Conservation (phyloP, 2,888 invertebrate species). For the Hydraecia micacea region DNA sequence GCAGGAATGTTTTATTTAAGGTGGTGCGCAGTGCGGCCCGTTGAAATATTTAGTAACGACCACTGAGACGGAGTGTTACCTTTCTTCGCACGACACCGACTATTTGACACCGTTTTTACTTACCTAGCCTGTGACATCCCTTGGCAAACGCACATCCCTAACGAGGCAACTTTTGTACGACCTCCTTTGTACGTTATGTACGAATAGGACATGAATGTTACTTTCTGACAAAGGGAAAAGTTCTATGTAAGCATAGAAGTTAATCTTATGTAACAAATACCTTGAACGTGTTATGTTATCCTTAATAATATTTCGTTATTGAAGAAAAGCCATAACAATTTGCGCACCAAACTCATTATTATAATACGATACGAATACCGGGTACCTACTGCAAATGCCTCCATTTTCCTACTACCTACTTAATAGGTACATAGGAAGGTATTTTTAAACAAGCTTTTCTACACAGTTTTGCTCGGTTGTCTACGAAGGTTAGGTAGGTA, state of each 20-base stretch:
- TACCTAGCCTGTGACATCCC: conserved; percentile 45
- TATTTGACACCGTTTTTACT: conserved; percentile 68
- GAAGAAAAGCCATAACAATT: neutral
- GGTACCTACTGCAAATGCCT: neutral
- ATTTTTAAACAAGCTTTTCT: neutral
- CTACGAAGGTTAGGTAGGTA: neutral
- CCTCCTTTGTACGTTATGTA: conserved; percentile 34
- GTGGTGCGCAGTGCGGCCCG: conserved; percentile 83
- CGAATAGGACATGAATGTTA: conserved; percentile 17
- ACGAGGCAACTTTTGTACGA: conserved; percentile 35
- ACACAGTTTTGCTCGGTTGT: neutral
- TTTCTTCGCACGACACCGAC: conserved; percentile 66
- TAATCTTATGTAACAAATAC: conserved; percentile 9
- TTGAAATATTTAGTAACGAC: conserved; percentile 85
- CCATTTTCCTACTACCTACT: neutral
- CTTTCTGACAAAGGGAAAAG: conserved; percentile 19
- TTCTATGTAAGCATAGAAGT: conserved; percentile 7
- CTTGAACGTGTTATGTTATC: neutral
- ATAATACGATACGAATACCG: neutral
- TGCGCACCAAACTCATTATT: neutral
- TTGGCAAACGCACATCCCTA: conserved; percentile 41
- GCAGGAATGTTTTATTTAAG: conserved; percentile 85
- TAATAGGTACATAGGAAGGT: neutral
- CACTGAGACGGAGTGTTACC: conserved; percentile 79
- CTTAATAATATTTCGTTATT: neutral